A percentile compares a stretch with the other conserved stretches of the same genome.
phyloP scores from a whole-genome alignment of 2,113 vertebrate genomes.

The rabbit (Oryctolagus cuniculus) region mOryCun1.1 NC_091438.1:92189001-92189500 shows the following conservation, averaged over 20 bases:
- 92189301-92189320: background rate
- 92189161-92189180: background rate
- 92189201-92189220: background rate
- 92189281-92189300: background rate
- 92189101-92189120: background rate
- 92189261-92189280: background rate
- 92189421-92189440: background rate
- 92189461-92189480: constrained; percentile 31
- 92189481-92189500: constrained; percentile 4
- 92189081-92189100: background rate
- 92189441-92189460: background rate
- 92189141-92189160: background rate
- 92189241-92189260: background rate
- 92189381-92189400: background rate
- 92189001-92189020: background rate
- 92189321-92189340: background rate
- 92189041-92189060: background rate
- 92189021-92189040: background rate
- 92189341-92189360: background rate
- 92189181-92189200: background rate
- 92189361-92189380: background rate
- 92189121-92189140: background rate
- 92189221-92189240: fast-evolving
- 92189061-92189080: background rate
- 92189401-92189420: constrained; percentile 26